Percentiles rank a stretch among this genome's conserved stretches.
These are phyloP conservation scores for Sinocyclocheilus anshuiensis DNA, from an alignment of 2,113 vertebrate genomes.

Conservation along the genomic window DNA sequence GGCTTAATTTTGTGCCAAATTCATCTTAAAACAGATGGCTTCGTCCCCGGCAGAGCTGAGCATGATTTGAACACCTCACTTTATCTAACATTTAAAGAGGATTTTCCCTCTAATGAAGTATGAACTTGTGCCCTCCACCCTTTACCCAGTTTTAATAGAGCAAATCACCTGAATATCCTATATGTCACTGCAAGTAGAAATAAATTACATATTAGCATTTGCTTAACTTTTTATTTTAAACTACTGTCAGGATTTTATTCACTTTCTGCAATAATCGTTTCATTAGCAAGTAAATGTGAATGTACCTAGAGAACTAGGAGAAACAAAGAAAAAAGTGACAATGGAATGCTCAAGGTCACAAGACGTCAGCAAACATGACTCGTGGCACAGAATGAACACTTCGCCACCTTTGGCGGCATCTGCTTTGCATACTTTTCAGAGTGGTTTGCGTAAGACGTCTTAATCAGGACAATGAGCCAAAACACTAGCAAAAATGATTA, in stretches of 20 bases:
- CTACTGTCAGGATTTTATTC: background rate
- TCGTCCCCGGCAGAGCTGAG: background rate
- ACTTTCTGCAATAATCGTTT: background rate
- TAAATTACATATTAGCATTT: conserved; percentile 6
- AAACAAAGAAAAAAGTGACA: background rate
- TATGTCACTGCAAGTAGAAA: background rate
- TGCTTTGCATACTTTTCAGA: conserved; percentile 15
- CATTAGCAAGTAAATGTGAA: background rate
- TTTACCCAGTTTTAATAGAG: conserved; percentile 16
- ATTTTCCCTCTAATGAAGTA: conserved; percentile 30
- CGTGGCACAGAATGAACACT: conserved; percentile 14
- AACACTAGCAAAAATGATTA: background rate
- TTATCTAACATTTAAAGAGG: conserved; percentile 5
- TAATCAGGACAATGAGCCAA: conserved; percentile 32
- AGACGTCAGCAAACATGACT: background rate
- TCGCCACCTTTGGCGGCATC: background rate
- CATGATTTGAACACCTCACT: background rate
- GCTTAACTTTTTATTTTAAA: background rate
- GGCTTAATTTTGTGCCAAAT: conserved; percentile 9
- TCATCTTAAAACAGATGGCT: conserved; percentile 15
- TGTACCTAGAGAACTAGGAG: too few relatives aligned
- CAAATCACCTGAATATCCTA: conserved; percentile 2
- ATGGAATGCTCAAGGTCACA: background rate
- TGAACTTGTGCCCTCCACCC: conserved; percentile 19
- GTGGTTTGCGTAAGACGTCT: background rate